Percentiles rank a stretch among this genome's conserved stretches.
These are phyloP conservation scores for Operophtera brumata DNA, from an alignment of 2,888 invertebrate species.

Conservation along the genomic window DNA sequence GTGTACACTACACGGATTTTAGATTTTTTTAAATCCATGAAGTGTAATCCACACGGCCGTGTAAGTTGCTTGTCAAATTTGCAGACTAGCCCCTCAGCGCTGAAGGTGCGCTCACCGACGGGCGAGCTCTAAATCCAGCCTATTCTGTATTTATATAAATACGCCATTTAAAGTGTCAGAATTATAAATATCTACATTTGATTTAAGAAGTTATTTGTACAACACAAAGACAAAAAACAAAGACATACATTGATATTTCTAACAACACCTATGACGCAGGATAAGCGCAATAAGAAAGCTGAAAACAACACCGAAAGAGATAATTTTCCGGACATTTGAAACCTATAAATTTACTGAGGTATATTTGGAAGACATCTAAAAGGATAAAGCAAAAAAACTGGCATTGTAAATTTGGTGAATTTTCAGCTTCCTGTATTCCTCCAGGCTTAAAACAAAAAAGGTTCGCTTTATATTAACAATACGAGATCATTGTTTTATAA, in stretches of 20 bases:
- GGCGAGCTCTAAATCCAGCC: too few species aligned
- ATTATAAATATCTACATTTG: too few species aligned
- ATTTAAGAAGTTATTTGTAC: too few species aligned
- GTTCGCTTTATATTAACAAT: constrained; percentile 54
- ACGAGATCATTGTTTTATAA: constrained; percentile 76
- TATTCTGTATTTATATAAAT: too few species aligned
- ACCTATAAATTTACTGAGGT: constrained; percentile 19
- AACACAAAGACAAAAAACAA: too few species aligned
- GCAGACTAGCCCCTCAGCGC: too few species aligned
- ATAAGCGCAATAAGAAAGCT: constrained; percentile 10
- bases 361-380: constrained; percentile 20
- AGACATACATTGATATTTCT: neutral
- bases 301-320: constrained; percentile 3
- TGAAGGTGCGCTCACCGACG: too few species aligned
- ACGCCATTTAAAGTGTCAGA: too few species aligned
- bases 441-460: constrained; percentile 30
- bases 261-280: constrained; percentile 16
- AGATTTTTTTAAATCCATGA: too few species aligned
- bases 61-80: too few species aligned
- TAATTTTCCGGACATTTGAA: neutral
- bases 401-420: neutral
- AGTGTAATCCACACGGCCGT: too few species aligned
- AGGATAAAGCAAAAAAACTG: neutral
- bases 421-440: constrained; percentile 9
- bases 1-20: too few species aligned